Evolutionary conservation across 2,888 invertebrate species (phyloP).

Genomic region (Hirtodrosophila cameraria): DNA sequence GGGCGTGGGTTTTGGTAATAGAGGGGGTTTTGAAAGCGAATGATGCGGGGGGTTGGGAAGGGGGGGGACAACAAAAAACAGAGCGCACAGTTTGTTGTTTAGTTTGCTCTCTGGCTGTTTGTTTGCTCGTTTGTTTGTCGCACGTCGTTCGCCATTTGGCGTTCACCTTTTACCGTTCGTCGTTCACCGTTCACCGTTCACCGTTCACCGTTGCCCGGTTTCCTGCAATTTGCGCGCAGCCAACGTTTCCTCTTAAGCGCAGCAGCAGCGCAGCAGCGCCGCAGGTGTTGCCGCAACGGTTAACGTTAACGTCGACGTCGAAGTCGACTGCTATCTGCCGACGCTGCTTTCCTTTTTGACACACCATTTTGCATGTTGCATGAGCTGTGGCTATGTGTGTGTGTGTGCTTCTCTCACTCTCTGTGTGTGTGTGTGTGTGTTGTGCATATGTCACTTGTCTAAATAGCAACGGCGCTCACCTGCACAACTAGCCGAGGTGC

Average conservation of each 20-base stretch:
- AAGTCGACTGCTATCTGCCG: constrained; percentile 24
- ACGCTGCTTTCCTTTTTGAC: constrained; percentile 66
- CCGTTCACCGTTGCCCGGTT: constrained; percentile 48
- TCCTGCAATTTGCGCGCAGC: constrained; percentile 73
- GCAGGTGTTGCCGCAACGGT: constrained; percentile 41
- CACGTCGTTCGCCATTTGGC: constrained; percentile 28
- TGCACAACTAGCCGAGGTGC: constrained; percentile 34
- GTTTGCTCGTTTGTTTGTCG: constrained; percentile 54
- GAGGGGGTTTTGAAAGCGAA: too few species aligned
- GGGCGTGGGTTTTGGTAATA: background rate
- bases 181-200: constrained; percentile 20
- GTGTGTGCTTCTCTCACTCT: background rate
- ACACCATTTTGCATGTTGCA: constrained; percentile 73
- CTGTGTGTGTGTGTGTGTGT: constrained; percentile 26
- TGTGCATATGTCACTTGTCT: constrained; percentile 73
- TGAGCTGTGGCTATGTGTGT: constrained; percentile 32
- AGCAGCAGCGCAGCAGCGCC: constrained; percentile 36
- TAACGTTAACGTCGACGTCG: constrained; percentile 5
- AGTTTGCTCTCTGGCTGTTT: constrained; percentile 58
- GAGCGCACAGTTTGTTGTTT: constrained; percentile 58
- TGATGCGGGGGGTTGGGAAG: too few species aligned
- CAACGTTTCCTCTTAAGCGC: constrained; percentile 58
- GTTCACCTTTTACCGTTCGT: too few species aligned
- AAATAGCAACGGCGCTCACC: constrained; percentile 69
- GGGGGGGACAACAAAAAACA: constrained; percentile 11